These are phyloP conservation scores for Nemapogon koenigi DNA, from an alignment of 2,888 invertebrate genomes.

Conservation along the genomic window DNA sequence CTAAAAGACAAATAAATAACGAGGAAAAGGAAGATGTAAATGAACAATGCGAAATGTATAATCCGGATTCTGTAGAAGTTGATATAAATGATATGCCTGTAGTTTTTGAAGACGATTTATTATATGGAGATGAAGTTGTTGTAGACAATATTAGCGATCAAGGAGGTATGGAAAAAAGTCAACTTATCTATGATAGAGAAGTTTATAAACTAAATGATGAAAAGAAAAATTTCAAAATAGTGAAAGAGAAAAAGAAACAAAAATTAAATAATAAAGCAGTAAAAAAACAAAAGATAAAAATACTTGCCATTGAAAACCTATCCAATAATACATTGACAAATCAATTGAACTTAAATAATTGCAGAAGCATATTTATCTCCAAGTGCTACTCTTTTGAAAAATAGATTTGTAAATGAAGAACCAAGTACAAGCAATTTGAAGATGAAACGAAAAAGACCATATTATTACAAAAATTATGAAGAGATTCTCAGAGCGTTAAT, in stretches of 20 bases:
- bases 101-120: constrained; percentile 4
- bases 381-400: background rate
- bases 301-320: background rate
- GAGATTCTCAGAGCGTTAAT: constrained; percentile 11
- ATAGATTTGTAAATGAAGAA: background rate
- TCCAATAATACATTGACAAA: background rate
- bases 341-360: background rate
- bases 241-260: too few species aligned
- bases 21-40: constrained; percentile 6
- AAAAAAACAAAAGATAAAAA: background rate
- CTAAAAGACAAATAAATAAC: constrained; percentile 3
- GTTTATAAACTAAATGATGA: constrained; percentile 9
- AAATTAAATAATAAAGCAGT: background rate
- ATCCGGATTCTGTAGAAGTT: too few species aligned
- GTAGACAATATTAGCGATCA: constrained; percentile 2
- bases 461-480: constrained; percentile 11
- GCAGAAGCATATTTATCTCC: background rate
- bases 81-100: too few species aligned
- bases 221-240: too few species aligned
- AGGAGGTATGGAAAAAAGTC: constrained; percentile 3
- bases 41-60: constrained; percentile 9
- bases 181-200: constrained; percentile 3
- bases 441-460: background rate
- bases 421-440: background rate
- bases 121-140: constrained; percentile 2